phyloP scores from a whole-genome alignment of 2,797 vertebrate species.

The Bufotes viridis region DNA sequence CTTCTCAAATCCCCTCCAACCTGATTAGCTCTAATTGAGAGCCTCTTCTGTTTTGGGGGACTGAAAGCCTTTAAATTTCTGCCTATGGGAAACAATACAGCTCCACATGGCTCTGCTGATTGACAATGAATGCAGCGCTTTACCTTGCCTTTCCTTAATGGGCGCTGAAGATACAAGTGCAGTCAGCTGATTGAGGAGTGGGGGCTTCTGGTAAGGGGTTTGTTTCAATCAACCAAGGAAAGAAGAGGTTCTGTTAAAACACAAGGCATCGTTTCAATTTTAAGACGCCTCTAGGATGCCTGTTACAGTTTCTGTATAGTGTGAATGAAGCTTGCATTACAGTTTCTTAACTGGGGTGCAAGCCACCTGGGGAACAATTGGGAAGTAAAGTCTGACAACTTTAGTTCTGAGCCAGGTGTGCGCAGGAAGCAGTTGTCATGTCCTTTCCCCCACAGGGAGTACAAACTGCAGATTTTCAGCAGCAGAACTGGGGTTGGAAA shows the following conservation, averaged over 20 bases:
- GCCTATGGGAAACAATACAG: slow-evolving; percentile 3
- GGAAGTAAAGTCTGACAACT: not conserved
- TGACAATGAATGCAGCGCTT: slow-evolving; percentile 10
- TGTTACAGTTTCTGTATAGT: not conserved
- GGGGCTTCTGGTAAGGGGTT: not conserved
- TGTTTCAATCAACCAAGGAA: not conserved
- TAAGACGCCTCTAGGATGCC: not conserved
- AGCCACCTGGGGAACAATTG: not conserved
- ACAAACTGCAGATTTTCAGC: not conserved
- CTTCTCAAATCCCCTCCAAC: slow-evolving; percentile 21
- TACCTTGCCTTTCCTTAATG: slow-evolving; percentile 5
- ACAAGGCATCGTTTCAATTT: not conserved
- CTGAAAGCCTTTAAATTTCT: slow-evolving; percentile 14
- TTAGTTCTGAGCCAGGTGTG: not conserved
- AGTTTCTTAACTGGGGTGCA: not conserved
- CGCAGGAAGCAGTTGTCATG: not conserved
- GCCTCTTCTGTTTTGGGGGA: slow-evolving; percentile 4
- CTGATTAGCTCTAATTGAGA: slow-evolving; percentile 33
- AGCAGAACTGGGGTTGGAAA: too few relatives aligned
- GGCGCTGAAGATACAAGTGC: slow-evolving; percentile 8
- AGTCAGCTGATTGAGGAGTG: slow-evolving; percentile 7
- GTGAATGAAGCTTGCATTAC: not conserved
- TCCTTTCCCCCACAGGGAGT: not conserved
- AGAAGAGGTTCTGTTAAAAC: not conserved
- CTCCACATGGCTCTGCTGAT: not conserved